Evolutionary conservation across 2,113 vertebrate genomes (phyloP).

Genomic region (Poeciliopsis prolifica): DNA sequence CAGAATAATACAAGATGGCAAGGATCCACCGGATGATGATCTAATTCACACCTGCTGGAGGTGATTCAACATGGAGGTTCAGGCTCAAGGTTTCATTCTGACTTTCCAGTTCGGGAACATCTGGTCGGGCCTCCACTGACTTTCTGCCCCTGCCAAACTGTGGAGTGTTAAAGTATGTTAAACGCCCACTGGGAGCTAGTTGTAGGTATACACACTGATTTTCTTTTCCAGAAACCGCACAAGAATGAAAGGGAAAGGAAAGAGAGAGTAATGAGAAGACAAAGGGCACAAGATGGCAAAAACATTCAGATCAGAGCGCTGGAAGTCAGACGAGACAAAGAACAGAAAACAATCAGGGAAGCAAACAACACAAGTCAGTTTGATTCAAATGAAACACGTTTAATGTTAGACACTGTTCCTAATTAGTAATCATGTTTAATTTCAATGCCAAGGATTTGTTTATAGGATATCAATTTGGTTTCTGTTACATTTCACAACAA

Average conservation of each 20-base stretch:
- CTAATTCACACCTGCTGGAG: constrained; percentile 55
- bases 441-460: constrained; percentile 53
- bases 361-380: constrained; percentile 27
- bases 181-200: constrained; percentile 37
- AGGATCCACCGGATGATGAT: constrained; percentile 18
- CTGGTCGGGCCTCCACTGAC: constrained; percentile 56
- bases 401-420: constrained; percentile 40
- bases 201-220: constrained; percentile 49
- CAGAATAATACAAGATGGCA: too few species aligned
- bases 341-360: constrained; percentile 20
- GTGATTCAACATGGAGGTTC: constrained; percentile 25
- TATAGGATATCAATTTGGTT: constrained; percentile 32
- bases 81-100: constrained; percentile 46
- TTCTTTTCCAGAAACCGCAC: constrained; percentile 47
- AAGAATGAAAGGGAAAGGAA: constrained; percentile 32
- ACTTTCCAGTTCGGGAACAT: constrained; percentile 52
- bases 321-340: constrained; percentile 6
- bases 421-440: constrained; percentile 50
- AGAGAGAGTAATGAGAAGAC: constrained; percentile 22
- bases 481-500: constrained; percentile 43
- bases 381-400: constrained; percentile 35
- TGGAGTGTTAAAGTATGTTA: constrained; percentile 46
- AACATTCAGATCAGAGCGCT: constrained; percentile 2
- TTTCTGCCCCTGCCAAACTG: constrained; percentile 40
- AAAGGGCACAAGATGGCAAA: constrained; percentile 31